Conservation (phyloP, 1,140 invertebrate species). For the Onthophagus taurus region DNA sequence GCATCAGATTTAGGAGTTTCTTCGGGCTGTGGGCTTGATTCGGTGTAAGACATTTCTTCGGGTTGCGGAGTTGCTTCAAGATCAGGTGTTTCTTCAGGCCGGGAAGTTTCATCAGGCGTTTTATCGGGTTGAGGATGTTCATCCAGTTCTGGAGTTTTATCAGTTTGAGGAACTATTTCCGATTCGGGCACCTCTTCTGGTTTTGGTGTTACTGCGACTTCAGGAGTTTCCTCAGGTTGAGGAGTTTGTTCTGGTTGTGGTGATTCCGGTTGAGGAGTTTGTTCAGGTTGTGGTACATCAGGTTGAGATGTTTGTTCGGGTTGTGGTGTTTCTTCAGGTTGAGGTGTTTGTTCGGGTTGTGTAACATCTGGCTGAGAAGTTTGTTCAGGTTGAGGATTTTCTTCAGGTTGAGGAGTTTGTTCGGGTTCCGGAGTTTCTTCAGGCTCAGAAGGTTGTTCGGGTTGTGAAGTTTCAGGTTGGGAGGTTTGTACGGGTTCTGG, state of each 20-base stretch:
- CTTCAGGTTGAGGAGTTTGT: conserved; percentile 4
- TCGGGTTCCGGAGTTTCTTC: conserved; percentile 11
- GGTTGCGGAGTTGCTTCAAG: not conserved
- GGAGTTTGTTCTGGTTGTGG: not conserved
- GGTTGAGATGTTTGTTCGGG: not conserved
- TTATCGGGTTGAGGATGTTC: not conserved
- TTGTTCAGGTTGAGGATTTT: not conserved
- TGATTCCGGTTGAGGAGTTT: not conserved
- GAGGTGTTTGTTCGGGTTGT: not conserved
- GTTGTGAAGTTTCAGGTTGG: not conserved
- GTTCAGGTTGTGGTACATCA: not conserved
- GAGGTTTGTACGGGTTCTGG: conserved; percentile 12
- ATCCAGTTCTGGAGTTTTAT: not conserved
- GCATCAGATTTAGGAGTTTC: no score
- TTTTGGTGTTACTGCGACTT: not conserved
- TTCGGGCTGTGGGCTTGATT: no score
- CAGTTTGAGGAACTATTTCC: not conserved
- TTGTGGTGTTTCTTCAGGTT: conserved; percentile 1
- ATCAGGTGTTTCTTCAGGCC: not conserved
- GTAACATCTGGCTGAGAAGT: not conserved
- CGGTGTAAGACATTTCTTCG: no score
- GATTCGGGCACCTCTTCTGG: not conserved
- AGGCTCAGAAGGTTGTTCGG: conserved; percentile 25
- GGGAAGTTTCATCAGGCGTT: not conserved
- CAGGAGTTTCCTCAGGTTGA: not conserved